A percentile compares a stretch with the other conserved stretches of the same genome.
These are phyloP conservation scores for Acyrthosiphon pisum DNA, from an alignment of 1,140 invertebrate species.

Conservation along the genomic window DNA sequence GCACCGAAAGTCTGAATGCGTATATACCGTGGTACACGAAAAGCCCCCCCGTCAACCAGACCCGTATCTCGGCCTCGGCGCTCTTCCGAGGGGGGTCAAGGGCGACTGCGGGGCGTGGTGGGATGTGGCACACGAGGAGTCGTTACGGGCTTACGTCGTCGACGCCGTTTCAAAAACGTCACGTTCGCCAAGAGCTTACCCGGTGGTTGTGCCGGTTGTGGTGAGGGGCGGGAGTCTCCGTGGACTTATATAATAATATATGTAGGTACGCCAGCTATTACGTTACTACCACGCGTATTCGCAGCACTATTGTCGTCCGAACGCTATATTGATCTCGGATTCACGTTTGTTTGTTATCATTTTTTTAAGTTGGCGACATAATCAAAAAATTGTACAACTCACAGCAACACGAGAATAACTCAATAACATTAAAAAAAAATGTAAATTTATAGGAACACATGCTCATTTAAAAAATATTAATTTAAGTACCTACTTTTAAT, in stretches of 20 bases:
- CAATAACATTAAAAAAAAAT: too few relatives aligned
- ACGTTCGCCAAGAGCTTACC: background rate
- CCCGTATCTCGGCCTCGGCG: background rate
- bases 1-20: background rate
- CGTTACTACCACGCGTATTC: background rate
- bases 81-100: background rate
- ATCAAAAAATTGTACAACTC: too few relatives aligned
- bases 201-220: too few relatives aligned
- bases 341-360: background rate
- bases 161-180: background rate
- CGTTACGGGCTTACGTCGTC: background rate
- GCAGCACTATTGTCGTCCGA: background rate
- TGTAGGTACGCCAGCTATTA: background rate
- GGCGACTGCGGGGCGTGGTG: background rate
- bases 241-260: background rate
- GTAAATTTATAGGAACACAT: too few relatives aligned
- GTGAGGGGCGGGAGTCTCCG: background rate
- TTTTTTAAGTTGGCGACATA: background rate
- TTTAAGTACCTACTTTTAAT: too few relatives aligned
- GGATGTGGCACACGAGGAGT: background rate
- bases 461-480: too few relatives aligned
- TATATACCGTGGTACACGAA: background rate
- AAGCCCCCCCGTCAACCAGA: background rate
- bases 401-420: too few relatives aligned
- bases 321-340: background rate